Evolutionary conservation across 2,888 invertebrate species (phyloP), one percentile per base, ranked within the genome.

Genomic region (Thecophora atra): DNA sequence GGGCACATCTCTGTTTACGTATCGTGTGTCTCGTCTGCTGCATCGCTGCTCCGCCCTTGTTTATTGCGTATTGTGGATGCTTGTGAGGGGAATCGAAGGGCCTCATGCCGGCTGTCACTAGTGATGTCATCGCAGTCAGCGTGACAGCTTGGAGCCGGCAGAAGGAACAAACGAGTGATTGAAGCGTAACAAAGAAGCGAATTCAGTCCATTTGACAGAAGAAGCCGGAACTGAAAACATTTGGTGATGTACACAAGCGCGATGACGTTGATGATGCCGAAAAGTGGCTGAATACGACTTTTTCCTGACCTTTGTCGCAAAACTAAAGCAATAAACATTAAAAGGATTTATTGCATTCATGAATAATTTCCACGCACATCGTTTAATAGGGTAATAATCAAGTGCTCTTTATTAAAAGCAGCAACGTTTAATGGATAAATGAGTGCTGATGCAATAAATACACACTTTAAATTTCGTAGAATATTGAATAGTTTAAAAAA

Each of bases 71-170:
- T 15, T 56, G 1, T n/a, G 19, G n/a, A 2, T 58, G 26, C 28
- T 28, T 15, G 15, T 58, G 26, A 28, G 8, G 24, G 26, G 28
- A 58, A 28, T 58, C 47, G 15, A 47, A 11, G 58, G 24, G 58
- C 15, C n/a, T n/a, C 21, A 21, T 24, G 24, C 26, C 15, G 58
- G 58, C 28, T 58, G 58, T 58, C 58, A 58, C 4, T 15, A 28
- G 58, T 58, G 58, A 58, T 24, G 58, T 13, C 58, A 58, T 21
- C 13, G 58, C 58, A 28, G 58, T 58, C 58, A 58, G 13, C 58
- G 24, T 58, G 58, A 58, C 58, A 58, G 28, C 58, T 28, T 58
- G 26, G 28, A 58, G 26, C 58, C 6, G 6, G 24, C 54, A 54
- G 21, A 54, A 7, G 21, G 8, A 30, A 30, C 30, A 37, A 6